Evolutionary conservation across 2,797 vertebrate species (phyloP).

Genomic region (Sebastes flavidus): DNA sequence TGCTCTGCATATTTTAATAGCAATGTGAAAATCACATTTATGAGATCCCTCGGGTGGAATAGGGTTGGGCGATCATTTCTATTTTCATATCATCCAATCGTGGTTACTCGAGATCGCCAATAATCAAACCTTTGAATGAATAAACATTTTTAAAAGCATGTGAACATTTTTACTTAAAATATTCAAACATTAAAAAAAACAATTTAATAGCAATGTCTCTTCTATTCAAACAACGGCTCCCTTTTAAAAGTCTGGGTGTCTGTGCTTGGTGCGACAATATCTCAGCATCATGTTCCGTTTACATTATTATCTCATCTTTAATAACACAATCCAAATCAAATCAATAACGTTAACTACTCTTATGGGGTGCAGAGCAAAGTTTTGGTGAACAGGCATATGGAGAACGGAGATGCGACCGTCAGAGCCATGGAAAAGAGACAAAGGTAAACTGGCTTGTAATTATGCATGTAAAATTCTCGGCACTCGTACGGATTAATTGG

Average conservation of each 20-base stretch:
- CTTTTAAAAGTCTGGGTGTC: no score
- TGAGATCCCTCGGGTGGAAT: not conserved
- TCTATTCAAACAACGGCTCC: not conserved
- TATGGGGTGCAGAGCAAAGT: no score
- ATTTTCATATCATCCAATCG: no score
- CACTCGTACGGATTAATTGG: no score
- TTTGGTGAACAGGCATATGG: no score
- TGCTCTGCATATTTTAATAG: not conserved
- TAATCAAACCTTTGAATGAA: no score
- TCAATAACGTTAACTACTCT: not conserved
- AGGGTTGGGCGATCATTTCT: no score
- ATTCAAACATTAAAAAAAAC: no score
- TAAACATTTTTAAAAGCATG: no score
- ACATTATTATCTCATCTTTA: not conserved
- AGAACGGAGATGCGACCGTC: not conserved
- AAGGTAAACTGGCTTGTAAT: not conserved
- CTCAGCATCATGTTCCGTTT: not conserved
- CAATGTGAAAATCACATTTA: not conserved
- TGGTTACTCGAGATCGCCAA: no score
- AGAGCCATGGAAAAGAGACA: accelerated
- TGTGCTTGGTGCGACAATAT: not conserved
- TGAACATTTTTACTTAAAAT: no score
- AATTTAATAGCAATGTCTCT: no score
- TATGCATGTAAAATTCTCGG: not conserved
- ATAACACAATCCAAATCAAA: not conserved